Evolutionary conservation across 2,113 vertebrate species (phyloP).

Genomic region (Eulemur macaco): DNA sequence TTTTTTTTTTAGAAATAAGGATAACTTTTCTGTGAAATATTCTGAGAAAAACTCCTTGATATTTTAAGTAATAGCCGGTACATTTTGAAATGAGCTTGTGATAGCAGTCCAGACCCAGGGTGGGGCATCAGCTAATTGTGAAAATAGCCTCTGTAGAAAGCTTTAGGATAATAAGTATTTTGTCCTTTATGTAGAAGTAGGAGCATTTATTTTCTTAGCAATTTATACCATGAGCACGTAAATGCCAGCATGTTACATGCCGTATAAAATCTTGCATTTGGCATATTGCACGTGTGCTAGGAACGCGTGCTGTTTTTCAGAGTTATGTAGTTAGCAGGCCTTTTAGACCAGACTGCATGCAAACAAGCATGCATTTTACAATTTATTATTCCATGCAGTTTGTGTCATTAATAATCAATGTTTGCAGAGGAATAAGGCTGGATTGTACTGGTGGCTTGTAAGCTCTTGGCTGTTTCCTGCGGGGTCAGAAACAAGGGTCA

Average conservation of each 20-base stretch:
- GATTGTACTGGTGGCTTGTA: constrained; percentile 35
- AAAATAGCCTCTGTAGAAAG: neutral
- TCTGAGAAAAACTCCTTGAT: neutral
- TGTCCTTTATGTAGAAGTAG: neutral
- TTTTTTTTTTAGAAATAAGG: neutral
- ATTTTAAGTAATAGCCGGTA: neutral
- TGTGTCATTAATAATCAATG: constrained; percentile 57
- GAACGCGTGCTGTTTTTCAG: neutral
- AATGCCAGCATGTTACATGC: neutral
- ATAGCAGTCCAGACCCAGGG: neutral
- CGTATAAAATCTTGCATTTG: constrained; percentile 4
- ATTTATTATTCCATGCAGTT: neutral
- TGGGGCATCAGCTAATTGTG: neutral
- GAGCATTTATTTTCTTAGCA: constrained; percentile 27
- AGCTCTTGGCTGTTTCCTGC: constrained; percentile 43
- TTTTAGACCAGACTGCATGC: constrained; percentile 7
- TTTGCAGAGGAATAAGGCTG: constrained; percentile 42
- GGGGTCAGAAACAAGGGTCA: constrained; percentile 34
- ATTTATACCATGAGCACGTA: neutral
- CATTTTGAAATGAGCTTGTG: neutral
- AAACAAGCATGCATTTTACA: constrained; percentile 43
- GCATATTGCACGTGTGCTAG: neutral
- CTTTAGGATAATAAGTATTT: neutral
- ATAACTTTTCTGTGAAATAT: neutral
- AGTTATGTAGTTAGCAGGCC: neutral